Evolutionary conservation across 1,140 invertebrate species (phyloP).

Genomic region (Vollenhovia emeryi): DNA sequence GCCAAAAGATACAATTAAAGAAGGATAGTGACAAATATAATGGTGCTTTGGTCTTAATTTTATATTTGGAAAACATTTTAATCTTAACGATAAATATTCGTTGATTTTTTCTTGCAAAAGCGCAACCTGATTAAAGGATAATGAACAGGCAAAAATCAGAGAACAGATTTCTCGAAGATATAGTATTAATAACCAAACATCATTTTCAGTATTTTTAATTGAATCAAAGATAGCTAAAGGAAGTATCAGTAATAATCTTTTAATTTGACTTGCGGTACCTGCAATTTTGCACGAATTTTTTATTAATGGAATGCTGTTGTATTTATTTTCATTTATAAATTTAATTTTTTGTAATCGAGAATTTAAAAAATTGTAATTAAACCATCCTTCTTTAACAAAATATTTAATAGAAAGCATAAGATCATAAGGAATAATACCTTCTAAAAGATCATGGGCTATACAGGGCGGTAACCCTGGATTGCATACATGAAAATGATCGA

Average conservation of each 20-base stretch:
- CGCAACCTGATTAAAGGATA: neutral
- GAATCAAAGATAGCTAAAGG: conserved; percentile 11
- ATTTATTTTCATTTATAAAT: neutral
- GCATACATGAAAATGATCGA: conserved; percentile 14
- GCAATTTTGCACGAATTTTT: neutral
- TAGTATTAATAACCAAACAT: neutral
- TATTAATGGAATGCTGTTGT: neutral
- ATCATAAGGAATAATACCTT: conserved; percentile 24
- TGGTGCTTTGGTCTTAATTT: conserved; percentile 17
- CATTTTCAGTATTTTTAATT: conserved; percentile 10
- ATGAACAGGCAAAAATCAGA: neutral
- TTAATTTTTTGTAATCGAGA: neutral
- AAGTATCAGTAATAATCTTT: neutral
- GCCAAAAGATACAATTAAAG: neutral
- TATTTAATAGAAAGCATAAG: conserved; percentile 11
- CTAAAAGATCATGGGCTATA: conserved; percentile 9
- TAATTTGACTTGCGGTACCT: conserved; percentile 25
- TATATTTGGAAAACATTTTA: neutral
- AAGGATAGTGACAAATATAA: conserved; percentile 15
- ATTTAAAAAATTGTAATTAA: conserved; percentile 1
- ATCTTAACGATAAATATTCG: conserved; percentile 4
- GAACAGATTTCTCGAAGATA: conserved; percentile 18
- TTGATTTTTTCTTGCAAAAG: conserved; percentile 8
- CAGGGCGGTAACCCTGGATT: conserved; percentile 21
- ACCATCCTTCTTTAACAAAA: conserved; percentile 1